phyloP scores from a whole-genome alignment of 2,888 invertebrate species.

The Agonopterix subpropinquella region DNA sequence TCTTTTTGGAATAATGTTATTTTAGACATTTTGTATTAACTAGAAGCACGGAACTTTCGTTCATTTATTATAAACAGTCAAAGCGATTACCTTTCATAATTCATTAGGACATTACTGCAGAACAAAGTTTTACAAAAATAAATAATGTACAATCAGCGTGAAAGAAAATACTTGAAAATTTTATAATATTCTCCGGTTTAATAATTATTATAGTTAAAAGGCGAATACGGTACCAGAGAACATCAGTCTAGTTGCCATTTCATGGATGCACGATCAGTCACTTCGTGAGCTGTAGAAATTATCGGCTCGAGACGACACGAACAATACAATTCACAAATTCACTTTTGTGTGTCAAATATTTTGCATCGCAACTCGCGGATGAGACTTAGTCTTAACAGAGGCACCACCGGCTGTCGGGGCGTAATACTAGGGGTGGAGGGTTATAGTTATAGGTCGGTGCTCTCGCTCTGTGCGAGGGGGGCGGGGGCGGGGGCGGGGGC shows the following conservation, averaged over 20 bases:
- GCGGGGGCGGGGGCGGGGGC: constrained; percentile 31
- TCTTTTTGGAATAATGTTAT: constrained; percentile 38
- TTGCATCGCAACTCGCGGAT: not conserved
- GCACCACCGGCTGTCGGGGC: constrained; percentile 5
- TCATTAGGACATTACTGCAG: constrained; percentile 29
- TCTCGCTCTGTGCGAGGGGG: constrained; percentile 25
- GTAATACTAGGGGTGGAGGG: constrained; percentile 6
- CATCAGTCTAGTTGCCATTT: constrained; percentile 1
- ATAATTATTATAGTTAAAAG: not conserved
- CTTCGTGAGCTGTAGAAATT: too few species aligned
- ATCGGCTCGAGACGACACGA: too few species aligned
- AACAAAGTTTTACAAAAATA: constrained; percentile 52
- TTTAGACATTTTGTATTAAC: constrained; percentile 15
- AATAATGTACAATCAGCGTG: constrained; percentile 50
- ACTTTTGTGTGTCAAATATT: not conserved
- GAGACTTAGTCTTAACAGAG: not conserved
- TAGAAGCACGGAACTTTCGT: not conserved
- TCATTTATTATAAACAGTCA: constrained; percentile 4
- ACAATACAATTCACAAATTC: not conserved
- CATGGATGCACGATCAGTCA: not conserved
- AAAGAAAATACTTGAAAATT: constrained; percentile 27
- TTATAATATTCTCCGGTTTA: not conserved
- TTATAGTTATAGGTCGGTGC: constrained; percentile 61
- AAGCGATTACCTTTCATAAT: constrained; percentile 14
- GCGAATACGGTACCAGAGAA: not conserved